phyloP scores from a whole-genome alignment of 2,888 invertebrate species.

The Eubasilissa splendida region DNA sequence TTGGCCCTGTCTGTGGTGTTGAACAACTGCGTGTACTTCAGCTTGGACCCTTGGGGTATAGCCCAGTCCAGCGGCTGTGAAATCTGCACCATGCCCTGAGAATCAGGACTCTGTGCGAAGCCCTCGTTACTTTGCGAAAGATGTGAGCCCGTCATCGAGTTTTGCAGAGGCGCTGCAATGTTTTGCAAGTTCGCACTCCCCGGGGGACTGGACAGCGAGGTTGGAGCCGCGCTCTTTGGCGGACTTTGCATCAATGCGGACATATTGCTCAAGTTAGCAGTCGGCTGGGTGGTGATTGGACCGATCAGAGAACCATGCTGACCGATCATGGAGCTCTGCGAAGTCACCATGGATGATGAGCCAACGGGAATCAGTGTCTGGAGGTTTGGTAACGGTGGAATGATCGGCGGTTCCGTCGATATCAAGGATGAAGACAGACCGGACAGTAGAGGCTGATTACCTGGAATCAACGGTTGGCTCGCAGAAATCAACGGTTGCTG shows the following conservation, averaged over 20 bases:
- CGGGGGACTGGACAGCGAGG: not conserved
- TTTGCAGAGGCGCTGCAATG: not conserved
- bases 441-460: constrained; percentile 59
- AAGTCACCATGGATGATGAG: constrained; percentile 62
- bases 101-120: constrained; percentile 15
- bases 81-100: constrained; percentile 35
- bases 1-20: constrained; percentile 92
- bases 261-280: constrained; percentile 65
- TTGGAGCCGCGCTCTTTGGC: constrained; percentile 62
- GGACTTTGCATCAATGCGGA: constrained; percentile 63
- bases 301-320: constrained; percentile 61
- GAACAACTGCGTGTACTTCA: constrained; percentile 95
- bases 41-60: constrained; percentile 76
- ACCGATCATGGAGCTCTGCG: constrained; percentile 60
- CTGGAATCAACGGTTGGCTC: constrained; percentile 39
- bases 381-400: constrained; percentile 60
- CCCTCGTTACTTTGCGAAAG: not conserved
- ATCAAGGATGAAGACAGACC: constrained; percentile 40
- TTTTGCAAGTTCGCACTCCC: not conserved
- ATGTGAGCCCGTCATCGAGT: not conserved
- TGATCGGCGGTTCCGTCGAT: constrained; percentile 40
- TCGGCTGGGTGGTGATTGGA: constrained; percentile 55
- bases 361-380: constrained; percentile 52
- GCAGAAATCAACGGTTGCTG: constrained; percentile 26
- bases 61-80: constrained; percentile 82